Percentiles rank a stretch among this genome's conserved stretches.
These are phyloP conservation scores for Chrysomela aeneicollis DNA, from an alignment of 2,888 invertebrate genomes.

Conservation along the genomic window DNA sequence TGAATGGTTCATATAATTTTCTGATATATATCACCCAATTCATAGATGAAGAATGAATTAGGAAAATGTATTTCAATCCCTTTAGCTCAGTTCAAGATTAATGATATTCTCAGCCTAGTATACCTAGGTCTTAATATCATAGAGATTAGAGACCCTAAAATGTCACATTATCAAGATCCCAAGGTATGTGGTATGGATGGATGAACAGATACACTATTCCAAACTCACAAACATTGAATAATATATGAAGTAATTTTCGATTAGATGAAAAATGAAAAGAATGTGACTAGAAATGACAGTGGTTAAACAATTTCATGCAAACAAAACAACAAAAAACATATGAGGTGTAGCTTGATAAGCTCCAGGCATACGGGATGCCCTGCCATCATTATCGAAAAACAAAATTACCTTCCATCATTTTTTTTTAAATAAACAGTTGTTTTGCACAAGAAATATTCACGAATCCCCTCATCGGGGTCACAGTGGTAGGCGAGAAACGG, in stretches of 20 bases:
- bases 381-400: constrained; percentile 32
- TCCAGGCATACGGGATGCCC: constrained; percentile 8
- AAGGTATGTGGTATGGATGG: too few relatives aligned
- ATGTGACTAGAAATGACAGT: not conserved
- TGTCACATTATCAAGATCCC: too few relatives aligned
- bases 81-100: too few relatives aligned
- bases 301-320: not conserved
- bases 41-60: too few relatives aligned
- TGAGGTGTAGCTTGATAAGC: not conserved
- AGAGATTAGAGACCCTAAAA: too few relatives aligned
- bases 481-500: constrained; percentile 56
- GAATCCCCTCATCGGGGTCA: constrained; percentile 56
- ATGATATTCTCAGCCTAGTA: too few relatives aligned
- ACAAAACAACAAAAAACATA: constrained; percentile 15
- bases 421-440: constrained; percentile 50
- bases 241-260: not conserved
- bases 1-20: too few relatives aligned
- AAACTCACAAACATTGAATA: not conserved
- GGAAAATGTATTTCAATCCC: too few relatives aligned
- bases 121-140: too few relatives aligned
- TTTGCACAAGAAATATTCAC: constrained; percentile 51
- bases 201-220: too few relatives aligned
- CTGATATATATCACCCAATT: too few relatives aligned
- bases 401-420: constrained; percentile 60
- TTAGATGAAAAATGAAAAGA: not conserved